These are phyloP conservation scores for Sinocyclocheilus rhinocerous DNA, from an alignment of 2,113 vertebrate species.

Conservation along the genomic window DNA sequence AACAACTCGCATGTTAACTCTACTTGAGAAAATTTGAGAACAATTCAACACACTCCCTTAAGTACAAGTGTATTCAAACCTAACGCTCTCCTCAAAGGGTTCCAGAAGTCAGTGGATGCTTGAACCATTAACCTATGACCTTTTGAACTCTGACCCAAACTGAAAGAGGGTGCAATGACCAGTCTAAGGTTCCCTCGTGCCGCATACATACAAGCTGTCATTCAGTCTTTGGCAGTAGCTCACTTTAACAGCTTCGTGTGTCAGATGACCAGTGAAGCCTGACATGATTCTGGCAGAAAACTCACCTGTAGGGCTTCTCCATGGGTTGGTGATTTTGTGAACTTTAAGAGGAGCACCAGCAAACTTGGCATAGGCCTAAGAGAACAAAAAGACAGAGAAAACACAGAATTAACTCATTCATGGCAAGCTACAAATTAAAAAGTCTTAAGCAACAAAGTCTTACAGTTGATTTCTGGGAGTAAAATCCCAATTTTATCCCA, in stretches of 20 bases:
- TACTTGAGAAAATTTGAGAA: background rate
- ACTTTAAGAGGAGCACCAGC: constrained; percentile 58
- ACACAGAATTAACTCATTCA: background rate
- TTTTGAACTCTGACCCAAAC: constrained; percentile 30
- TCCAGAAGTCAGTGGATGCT: constrained; percentile 29
- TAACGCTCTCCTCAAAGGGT: background rate
- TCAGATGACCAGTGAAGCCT: background rate
- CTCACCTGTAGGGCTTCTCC: constrained; percentile 59
- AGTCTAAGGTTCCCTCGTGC: background rate
- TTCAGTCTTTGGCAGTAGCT: background rate
- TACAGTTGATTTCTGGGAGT: background rate
- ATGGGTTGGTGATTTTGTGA: constrained; percentile 58
- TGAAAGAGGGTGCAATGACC: background rate
- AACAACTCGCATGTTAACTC: background rate
- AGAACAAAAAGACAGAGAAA: background rate
- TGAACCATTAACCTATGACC: constrained; percentile 27
- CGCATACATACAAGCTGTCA: constrained; percentile 23
- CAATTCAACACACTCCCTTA: background rate
- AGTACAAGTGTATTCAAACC: background rate
- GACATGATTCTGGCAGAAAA: background rate
- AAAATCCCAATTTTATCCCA: background rate
- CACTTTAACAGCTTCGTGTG: background rate
- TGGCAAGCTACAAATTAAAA: background rate
- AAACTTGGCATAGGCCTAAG: constrained; percentile 57
- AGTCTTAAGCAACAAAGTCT: background rate